Conservation (phyloP, 2,888 invertebrate genomes). For the Athrips mouffetella region DNA sequence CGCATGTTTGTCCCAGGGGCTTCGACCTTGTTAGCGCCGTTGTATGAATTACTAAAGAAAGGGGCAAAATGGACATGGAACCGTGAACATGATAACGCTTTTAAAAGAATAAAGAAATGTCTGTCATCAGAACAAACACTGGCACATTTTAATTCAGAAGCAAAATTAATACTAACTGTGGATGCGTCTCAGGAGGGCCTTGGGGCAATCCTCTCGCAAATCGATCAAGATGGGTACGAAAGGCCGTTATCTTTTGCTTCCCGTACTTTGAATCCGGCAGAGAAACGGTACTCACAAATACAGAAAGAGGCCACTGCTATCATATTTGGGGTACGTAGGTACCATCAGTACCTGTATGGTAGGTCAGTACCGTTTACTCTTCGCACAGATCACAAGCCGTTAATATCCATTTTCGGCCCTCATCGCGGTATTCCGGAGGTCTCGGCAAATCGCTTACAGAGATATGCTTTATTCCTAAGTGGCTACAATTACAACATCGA, state of each 20-base stretch:
- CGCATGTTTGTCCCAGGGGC: neutral
- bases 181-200: conserved; percentile 1
- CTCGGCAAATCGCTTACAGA: conserved; percentile 19
- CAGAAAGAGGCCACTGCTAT: conserved; percentile 26
- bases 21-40: neutral
- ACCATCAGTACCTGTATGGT: conserved; percentile 23
- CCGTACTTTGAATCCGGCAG: conserved; percentile 22
- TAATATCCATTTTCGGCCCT: conserved; percentile 25
- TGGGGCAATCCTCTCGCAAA: neutral
- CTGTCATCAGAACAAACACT: conserved; percentile 16
- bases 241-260: conserved; percentile 24
- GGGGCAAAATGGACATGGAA: neutral
- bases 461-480: conserved; percentile 21
- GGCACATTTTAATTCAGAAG: conserved; percentile 19
- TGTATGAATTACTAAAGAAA: neutral
- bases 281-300: conserved; percentile 25
- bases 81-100: neutral
- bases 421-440: conserved; percentile 24
- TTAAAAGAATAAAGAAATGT: neutral
- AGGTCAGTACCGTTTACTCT: conserved; percentile 21
- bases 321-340: neutral
- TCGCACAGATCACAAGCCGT: conserved; percentile 24
- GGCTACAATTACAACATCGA: conserved; percentile 26
- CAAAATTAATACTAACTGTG: conserved; percentile 22
- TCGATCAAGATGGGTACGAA: neutral